These are phyloP conservation scores for Lasius platythorax DNA, from an alignment of 2,888 invertebrate genomes.

Conservation along the genomic window DNA sequence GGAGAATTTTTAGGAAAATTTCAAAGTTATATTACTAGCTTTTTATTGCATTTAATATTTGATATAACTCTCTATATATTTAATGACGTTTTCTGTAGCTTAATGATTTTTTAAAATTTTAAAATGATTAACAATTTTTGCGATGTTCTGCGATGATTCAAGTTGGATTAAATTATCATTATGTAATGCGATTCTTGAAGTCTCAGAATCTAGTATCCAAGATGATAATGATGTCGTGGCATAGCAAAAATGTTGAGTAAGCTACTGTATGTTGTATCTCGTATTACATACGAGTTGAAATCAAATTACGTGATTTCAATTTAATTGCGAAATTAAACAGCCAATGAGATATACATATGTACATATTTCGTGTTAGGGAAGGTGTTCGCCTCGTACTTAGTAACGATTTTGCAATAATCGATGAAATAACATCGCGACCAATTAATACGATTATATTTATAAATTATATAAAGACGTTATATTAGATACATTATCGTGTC, in stretches of 20 bases:
- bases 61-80: not conserved
- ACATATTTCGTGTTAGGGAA: slow-evolving; percentile 43
- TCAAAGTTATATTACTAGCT: not conserved
- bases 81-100: not conserved
- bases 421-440: not conserved
- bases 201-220: slow-evolving; percentile 3
- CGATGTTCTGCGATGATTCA: not conserved
- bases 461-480: not conserved
- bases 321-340: slow-evolving; percentile 69
- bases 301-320: slow-evolving; percentile 65
- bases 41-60: not conserved
- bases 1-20: not conserved
- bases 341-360: not conserved
- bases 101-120: not conserved
- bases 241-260: slow-evolving; percentile 56
- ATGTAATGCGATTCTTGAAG: not conserved
- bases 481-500: not conserved
- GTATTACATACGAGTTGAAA: slow-evolving; percentile 64
- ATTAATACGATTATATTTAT: slow-evolving; percentile 4
- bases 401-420: not conserved
- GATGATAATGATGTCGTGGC: slow-evolving; percentile 6
- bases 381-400: not conserved
- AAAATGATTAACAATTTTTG: not conserved
- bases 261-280: slow-evolving; percentile 50
- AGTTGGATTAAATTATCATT: not conserved